Percentiles rank a stretch among this genome's conserved stretches.
Conservation (phyloP, 2,113 vertebrate genomes). For the Semnornis frantzii region DNA sequence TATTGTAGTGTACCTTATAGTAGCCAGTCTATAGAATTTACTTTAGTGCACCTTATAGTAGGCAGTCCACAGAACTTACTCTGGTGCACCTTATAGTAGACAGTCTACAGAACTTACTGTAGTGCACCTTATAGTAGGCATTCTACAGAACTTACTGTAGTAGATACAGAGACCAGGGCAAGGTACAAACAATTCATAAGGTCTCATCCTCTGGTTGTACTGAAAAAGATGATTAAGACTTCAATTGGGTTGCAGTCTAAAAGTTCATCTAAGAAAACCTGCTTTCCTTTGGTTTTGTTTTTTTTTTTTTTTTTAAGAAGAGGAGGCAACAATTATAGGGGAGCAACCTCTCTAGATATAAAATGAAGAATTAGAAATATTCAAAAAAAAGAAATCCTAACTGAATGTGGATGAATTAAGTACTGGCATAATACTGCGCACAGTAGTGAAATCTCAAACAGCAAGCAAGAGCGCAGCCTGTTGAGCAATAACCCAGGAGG, state of each 20-base stretch:
- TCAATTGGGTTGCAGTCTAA: neutral
- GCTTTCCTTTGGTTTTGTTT: neutral
- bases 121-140: neutral
- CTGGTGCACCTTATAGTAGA: too few species aligned
- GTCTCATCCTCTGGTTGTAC: neutral
- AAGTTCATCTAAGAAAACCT: neutral
- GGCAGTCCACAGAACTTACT: too few species aligned
- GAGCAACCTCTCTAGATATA: neutral
- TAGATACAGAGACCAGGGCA: neutral
- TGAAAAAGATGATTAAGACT: neutral
- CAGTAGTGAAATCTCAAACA: neutral
- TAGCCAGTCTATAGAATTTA: too few species aligned
- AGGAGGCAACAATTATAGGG: neutral
- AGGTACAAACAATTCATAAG: neutral
- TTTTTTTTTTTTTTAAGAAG: neutral
- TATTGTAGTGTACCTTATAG: too few species aligned
- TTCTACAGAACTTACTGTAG: neutral
- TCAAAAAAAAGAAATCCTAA: neutral
- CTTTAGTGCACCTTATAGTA: too few species aligned
- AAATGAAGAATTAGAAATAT: neutral
- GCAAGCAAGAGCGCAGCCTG: neutral
- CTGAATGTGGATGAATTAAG: neutral
- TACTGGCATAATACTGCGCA: neutral
- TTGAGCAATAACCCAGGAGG: neutral
- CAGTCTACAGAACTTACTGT: too few species aligned